These are phyloP conservation scores for Orussus abietinus DNA, from an alignment of 1,140 invertebrate genomes.

Conservation along the genomic window DNA sequence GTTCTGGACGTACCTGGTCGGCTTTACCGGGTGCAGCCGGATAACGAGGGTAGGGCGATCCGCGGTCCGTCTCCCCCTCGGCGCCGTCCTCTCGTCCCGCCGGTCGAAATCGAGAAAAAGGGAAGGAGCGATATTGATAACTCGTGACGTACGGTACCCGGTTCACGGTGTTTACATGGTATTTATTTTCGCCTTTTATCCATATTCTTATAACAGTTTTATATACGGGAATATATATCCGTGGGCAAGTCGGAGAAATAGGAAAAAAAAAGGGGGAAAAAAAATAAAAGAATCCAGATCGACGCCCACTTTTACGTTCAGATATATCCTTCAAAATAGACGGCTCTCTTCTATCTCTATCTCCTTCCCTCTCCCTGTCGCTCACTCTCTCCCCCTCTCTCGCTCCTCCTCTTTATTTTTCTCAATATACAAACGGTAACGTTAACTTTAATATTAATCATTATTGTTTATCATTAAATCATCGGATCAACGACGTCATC, in stretches of 20 bases:
- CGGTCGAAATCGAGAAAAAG: background rate
- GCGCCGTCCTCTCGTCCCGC: too few species aligned
- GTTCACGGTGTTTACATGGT: conserved; percentile 30
- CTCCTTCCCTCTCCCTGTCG: conserved; percentile 8
- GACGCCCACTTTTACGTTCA: conserved; percentile 25
- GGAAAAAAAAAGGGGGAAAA: conserved; percentile 38
- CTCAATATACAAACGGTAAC: conserved; percentile 29
- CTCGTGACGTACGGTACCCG: background rate
- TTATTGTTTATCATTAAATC: conserved; percentile 19
- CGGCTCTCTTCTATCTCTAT: conserved; percentile 13
- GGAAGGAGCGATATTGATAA: background rate
- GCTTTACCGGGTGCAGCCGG: too few species aligned
- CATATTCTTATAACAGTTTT: conserved; percentile 29
- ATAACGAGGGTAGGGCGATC: too few species aligned
- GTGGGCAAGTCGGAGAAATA: conserved; percentile 37
- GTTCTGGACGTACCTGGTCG: too few species aligned
- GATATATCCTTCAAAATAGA: background rate
- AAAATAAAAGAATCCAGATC: conserved; percentile 36
- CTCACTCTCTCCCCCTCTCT: conserved; percentile 2
- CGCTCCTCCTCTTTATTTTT: conserved; percentile 18
- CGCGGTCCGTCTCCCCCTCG: too few species aligned
- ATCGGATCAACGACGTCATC: conserved; percentile 5
- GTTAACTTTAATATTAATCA: conserved; percentile 24
- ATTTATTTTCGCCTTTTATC: conserved; percentile 34
- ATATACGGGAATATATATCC: conserved; percentile 34